A percentile compares a stretch with the other conserved stretches of the same genome.
phyloP scores from a whole-genome alignment of 1,140 invertebrate genomes.

The Cydia splendana region DNA sequence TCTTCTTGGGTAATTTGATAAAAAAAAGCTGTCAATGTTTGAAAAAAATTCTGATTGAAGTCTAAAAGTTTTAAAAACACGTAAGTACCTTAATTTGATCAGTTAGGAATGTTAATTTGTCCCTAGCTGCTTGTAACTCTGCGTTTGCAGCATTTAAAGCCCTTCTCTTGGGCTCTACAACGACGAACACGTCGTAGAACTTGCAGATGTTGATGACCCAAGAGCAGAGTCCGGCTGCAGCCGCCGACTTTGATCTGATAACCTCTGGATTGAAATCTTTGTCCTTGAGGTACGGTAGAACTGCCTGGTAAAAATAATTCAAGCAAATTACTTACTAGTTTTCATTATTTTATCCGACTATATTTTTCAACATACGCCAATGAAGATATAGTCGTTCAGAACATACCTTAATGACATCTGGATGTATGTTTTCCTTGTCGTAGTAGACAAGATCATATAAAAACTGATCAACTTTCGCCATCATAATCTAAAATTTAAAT shows the following conservation, averaged over 20 bases:
- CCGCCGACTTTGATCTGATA: conserved; percentile 91
- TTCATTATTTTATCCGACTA: too few relatives aligned
- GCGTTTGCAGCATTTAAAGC: conserved; percentile 91
- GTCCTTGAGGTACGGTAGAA: conserved; percentile 79
- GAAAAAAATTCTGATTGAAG: neutral
- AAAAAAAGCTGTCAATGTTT: too few relatives aligned
- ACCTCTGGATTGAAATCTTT: conserved; percentile 93
- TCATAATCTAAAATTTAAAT: conserved; percentile 80
- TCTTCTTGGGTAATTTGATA: too few relatives aligned
- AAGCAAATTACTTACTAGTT: neutral
- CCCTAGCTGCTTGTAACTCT: conserved; percentile 89
- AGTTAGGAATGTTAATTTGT: conserved; percentile 85
- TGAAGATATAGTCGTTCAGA: neutral
- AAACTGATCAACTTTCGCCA: conserved; percentile 89
- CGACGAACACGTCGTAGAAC: conserved; percentile 95
- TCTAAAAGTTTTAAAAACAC: neutral
- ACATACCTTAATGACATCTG: conserved; percentile 89
- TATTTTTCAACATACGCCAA: neutral
- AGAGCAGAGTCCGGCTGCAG: conserved; percentile 94
- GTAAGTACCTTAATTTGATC: conserved; percentile 71
- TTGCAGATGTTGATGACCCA: conserved; percentile 97
- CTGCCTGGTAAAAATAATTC: conserved; percentile 54
- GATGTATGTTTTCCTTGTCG: conserved; percentile 96
- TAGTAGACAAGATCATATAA: conserved; percentile 92
- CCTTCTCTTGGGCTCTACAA: conserved; percentile 94